These are phyloP conservation scores for Eumaeus atala DNA, from an alignment of 1,140 invertebrate species.

Conservation along the genomic window DNA sequence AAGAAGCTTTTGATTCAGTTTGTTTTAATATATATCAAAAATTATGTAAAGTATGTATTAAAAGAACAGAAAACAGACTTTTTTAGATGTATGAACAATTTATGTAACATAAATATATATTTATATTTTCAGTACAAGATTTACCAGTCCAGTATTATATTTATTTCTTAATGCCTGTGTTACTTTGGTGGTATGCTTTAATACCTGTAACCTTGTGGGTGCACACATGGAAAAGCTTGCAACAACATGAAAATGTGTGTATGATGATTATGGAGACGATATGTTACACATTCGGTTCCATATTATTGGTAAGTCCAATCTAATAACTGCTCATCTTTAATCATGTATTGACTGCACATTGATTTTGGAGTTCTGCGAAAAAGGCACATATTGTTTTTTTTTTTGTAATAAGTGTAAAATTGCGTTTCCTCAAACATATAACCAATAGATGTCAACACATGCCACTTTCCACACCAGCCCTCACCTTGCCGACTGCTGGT, in stretches of 20 bases:
- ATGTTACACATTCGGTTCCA: slow-evolving; percentile 45
- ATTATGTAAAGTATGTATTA: no score
- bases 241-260: slow-evolving; percentile 30
- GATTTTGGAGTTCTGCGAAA: no score
- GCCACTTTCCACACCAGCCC: no score
- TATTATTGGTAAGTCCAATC: slow-evolving; percentile 45
- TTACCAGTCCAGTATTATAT: slow-evolving; percentile 77
- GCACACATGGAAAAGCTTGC: slow-evolving; percentile 28
- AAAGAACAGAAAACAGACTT: no score
- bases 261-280: slow-evolving; percentile 32
- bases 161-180: slow-evolving; percentile 78
- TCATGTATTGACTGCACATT: no score
- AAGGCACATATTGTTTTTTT: no score
- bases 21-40: no score
- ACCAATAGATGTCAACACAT: no score
- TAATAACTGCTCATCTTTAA: background rate
- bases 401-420: no score
- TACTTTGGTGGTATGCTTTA: slow-evolving; percentile 75
- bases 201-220: slow-evolving; percentile 40
- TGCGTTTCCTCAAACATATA: no score
- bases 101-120: slow-evolving; percentile 3
- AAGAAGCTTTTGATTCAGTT: no score
- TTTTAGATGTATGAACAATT: background rate
- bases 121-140: slow-evolving; percentile 75
- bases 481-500: no score